A percentile compares a stretch with the other conserved stretches of the same genome.
Evolutionary conservation across 2,888 invertebrate species (phyloP).

Genomic region (Meta bourneti): DNA sequence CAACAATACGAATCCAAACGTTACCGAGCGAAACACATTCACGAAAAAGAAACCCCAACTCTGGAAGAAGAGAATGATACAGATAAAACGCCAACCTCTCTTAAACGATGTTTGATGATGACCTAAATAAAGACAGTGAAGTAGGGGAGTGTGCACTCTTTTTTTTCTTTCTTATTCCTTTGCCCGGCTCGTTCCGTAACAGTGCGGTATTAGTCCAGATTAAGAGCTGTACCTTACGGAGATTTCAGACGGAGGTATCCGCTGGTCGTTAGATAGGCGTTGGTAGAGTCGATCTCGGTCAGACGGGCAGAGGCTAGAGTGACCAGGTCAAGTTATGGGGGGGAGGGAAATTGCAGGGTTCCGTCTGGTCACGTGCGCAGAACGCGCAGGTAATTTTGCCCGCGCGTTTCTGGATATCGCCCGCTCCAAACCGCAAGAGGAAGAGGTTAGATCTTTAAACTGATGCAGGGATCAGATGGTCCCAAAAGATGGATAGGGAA

Average conservation of each 20-base stretch:
- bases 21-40: too few relatives aligned
- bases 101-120: constrained; percentile 55
- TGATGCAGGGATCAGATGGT: not conserved
- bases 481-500: not conserved
- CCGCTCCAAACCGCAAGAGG: not conserved
- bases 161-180: constrained; percentile 1
- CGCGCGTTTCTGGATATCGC: constrained; percentile 21
- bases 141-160: not conserved
- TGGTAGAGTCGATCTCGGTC: constrained; percentile 59
- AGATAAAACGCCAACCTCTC: constrained; percentile 17
- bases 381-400: constrained; percentile 61
- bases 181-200: constrained; percentile 8
- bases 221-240: constrained; percentile 32
- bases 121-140: constrained; percentile 39
- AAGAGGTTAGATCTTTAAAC: not conserved
- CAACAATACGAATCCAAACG: too few relatives aligned
- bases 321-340: constrained; percentile 70
- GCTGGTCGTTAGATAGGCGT: constrained; percentile 43
- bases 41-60: not conserved
- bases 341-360: constrained; percentile 53
- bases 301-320: constrained; percentile 60
- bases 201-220: constrained; percentile 28
- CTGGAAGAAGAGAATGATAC: constrained; percentile 48
- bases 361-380: constrained; percentile 53
- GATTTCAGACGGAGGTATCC: constrained; percentile 24